These are phyloP conservation scores for Physocephala rufipes DNA, from an alignment of 2,888 invertebrate genomes.

Conservation along the genomic window DNA sequence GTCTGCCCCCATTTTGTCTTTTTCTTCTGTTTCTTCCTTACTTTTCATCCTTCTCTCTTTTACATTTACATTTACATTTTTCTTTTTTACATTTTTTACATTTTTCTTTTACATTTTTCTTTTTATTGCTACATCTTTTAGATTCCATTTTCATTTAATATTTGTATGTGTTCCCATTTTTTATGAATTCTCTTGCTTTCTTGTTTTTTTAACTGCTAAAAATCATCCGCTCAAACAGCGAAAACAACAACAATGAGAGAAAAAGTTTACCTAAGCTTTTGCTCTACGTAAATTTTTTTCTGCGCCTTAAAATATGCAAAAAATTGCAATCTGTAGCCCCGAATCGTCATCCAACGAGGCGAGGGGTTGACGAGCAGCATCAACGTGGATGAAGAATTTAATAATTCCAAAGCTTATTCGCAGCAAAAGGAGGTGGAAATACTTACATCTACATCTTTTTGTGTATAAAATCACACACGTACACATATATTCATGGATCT, in stretches of 20 bases:
- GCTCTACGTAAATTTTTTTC: not conserved
- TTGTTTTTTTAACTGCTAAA: not conserved
- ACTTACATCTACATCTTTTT: not conserved
- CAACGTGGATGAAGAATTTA: constrained; percentile 1
- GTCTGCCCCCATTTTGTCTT: not conserved
- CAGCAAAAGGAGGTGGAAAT: not conserved
- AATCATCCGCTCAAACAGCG: not conserved
- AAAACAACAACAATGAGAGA: constrained; percentile 6
- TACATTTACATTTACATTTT: not conserved
- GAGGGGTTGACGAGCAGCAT: not conserved
- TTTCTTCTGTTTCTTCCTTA: not conserved
- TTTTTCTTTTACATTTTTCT: not conserved
- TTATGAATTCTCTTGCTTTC: constrained; percentile 5
- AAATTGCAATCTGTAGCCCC: not conserved
- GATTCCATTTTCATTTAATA: constrained; percentile 1
- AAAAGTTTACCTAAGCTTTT: not conserved
- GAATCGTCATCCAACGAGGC: not conserved
- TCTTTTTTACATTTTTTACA: not conserved
- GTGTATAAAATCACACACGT: not conserved
- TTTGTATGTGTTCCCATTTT: constrained; percentile 3
- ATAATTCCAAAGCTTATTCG: too few species aligned
- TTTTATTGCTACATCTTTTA: not conserved
- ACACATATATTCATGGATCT: not conserved
- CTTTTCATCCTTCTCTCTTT: not conserved
- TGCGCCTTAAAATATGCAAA: not conserved